Evolutionary conservation across 1,140 invertebrate genomes (phyloP), one percentile per base, ranked within the genome.

Genomic region (Zaprionus vittiger): DNA sequence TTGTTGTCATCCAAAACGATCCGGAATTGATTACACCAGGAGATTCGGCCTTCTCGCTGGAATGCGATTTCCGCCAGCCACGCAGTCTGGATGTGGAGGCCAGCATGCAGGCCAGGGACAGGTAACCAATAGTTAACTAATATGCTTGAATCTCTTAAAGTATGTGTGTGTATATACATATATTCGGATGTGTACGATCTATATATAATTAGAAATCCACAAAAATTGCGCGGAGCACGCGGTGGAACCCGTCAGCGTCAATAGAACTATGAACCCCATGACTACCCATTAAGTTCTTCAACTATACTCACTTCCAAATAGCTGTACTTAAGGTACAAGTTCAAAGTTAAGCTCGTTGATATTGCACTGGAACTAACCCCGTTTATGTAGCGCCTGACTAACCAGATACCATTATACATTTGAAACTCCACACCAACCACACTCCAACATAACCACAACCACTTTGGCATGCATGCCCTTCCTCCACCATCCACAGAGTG

Each of bases 1-100:
- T 94, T 15, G 89, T 95, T 31, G 93, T 95, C 12, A 92, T 95
- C 17, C 95, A 95, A 79, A 94, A 95, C 73, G 95, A 95, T 84
- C 94, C 95, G 41, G 95, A 95, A 67, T 80, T 95, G 5, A 94
- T 95, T 63, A 95, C 95, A 61, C 95, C 95, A 2, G 95, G 95
- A 1, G 95, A 95, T 86, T 94, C 94, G 9, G 95, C 95, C 52
- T 95, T 95, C 81, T 94, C 93, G 55, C 79, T 95, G 49, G 94
- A 95, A 91, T 95, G 95, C 77, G 94, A 95, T 91, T 95, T 95
- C 77, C 93, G 93, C 11, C 93, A 93, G 66, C 93, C 93, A 14
- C 91, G 93, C 55, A 93, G 93, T 62, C 64, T 94, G 41, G 93
- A 93, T 34, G 94, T 95, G 24, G 93, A 93, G 62, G 94, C 94